phyloP scores from a whole-genome alignment of 1,140 invertebrate species.

The Drosophila aff. region DNA sequence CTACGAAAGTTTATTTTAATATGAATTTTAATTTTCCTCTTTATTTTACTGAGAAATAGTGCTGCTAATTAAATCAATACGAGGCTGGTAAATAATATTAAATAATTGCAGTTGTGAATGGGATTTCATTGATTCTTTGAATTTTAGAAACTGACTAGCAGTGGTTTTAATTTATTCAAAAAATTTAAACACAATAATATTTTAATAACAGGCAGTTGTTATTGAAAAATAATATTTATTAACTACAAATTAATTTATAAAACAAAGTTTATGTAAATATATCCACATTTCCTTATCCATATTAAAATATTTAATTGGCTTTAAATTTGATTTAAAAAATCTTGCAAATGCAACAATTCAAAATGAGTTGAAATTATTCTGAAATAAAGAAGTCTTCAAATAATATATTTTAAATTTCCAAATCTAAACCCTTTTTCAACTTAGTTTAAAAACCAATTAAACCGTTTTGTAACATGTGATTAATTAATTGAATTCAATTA shows the following conservation, averaged over 20 bases:
- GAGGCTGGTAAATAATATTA: too few species aligned
- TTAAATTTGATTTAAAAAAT: too few species aligned
- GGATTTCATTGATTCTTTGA: too few species aligned
- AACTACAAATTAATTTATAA: too few species aligned
- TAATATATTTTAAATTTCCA: not conserved
- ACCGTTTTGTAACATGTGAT: not conserved
- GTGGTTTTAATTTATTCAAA: not conserved
- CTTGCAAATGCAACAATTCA: too few species aligned
- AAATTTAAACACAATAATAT: too few species aligned
- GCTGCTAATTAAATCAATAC: not conserved
- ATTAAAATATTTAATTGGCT: too few species aligned
- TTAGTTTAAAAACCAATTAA: not conserved
- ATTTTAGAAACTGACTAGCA: not conserved
- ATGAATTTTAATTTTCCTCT: not conserved
- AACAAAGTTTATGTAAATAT: too few species aligned
- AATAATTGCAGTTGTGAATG: not conserved
- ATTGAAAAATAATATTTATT: not conserved
- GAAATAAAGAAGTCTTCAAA: not conserved
- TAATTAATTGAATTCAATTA: slow-evolving; percentile 1
- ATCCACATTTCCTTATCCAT: too few species aligned
- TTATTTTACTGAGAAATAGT: slow-evolving; percentile 2
- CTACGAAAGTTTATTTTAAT: slow-evolving; percentile 20
- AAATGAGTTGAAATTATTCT: not conserved
- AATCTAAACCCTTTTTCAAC: not conserved
- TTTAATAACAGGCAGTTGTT: not conserved